Conservation (phyloP, 1,140 invertebrate genomes). For the Gryon sp. region DNA sequence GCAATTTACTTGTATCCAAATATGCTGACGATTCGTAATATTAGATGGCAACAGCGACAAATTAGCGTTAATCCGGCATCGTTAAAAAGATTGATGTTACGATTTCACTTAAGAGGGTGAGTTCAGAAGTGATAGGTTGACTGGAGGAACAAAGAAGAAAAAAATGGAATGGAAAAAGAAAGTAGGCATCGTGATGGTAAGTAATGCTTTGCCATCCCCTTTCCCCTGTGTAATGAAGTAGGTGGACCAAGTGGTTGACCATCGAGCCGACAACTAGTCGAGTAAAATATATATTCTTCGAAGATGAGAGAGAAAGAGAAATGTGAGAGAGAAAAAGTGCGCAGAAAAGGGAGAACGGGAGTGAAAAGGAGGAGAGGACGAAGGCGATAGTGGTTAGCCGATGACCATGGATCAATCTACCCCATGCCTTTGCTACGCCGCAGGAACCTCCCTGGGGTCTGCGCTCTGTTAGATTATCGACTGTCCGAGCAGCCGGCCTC, state of each 20-base stretch:
- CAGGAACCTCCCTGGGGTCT: slow-evolving; percentile 56
- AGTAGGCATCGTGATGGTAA: slow-evolving; percentile 25
- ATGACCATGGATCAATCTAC: slow-evolving; percentile 72
- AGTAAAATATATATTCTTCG: slow-evolving; percentile 58
- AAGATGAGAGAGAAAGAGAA: slow-evolving; percentile 41
- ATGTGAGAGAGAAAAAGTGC: slow-evolving; percentile 53
- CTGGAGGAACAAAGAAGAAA: slow-evolving; percentile 17
- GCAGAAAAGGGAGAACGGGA: slow-evolving; percentile 35
- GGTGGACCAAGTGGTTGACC: slow-evolving; percentile 67
- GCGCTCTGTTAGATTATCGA: slow-evolving; percentile 66
- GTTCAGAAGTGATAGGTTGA: slow-evolving; percentile 51
- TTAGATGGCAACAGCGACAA: slow-evolving; percentile 69
- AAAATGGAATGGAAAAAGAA: slow-evolving; percentile 11
- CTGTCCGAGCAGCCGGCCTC: slow-evolving; percentile 46
- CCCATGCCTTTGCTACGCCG: slow-evolving; percentile 53
- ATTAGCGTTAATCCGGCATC: slow-evolving; percentile 74
- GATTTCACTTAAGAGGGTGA: slow-evolving; percentile 73
- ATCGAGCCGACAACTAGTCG: slow-evolving; percentile 30
- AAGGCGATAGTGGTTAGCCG: slow-evolving; percentile 43
- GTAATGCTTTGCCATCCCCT: slow-evolving; percentile 10
- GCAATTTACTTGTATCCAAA: slow-evolving; percentile 45
- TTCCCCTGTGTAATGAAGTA: slow-evolving; percentile 69
- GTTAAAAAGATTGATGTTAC: slow-evolving; percentile 74
- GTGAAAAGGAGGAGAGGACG: slow-evolving; percentile 12
- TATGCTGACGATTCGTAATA: slow-evolving; percentile 71